Evolutionary conservation across 2,888 invertebrate genomes (phyloP).

Genomic region (Trachelus troglodyta): DNA sequence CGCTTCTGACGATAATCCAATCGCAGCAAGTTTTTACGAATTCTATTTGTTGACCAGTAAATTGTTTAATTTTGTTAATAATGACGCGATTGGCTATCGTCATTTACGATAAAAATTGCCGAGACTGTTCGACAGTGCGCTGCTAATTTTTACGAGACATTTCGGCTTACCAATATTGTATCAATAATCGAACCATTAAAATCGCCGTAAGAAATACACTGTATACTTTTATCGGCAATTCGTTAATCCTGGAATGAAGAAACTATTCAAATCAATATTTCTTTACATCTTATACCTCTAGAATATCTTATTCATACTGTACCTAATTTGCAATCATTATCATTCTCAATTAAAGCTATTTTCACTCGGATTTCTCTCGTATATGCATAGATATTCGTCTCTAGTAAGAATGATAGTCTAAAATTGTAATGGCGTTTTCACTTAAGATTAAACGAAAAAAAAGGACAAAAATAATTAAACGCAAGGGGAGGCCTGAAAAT

Average conservation of each 20-base stretch:
- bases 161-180: slow-evolving; percentile 15
- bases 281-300: neutral
- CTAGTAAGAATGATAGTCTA: neutral
- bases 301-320: neutral
- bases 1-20: neutral
- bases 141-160: neutral
- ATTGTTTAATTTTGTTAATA: slow-evolving; percentile 59
- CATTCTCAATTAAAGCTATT: neutral
- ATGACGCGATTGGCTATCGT: neutral
- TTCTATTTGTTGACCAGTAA: slow-evolving; percentile 57
- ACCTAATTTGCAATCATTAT: neutral
- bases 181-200: slow-evolving; percentile 14
- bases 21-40: slow-evolving; percentile 39
- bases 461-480: neutral
- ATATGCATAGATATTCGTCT: neutral
- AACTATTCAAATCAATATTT: neutral
- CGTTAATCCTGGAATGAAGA: slow-evolving; percentile 9
- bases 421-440: neutral
- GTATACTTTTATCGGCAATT: slow-evolving; percentile 18
- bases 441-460: neutral
- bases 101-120: neutral
- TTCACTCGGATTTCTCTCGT: neutral
- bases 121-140: neutral
- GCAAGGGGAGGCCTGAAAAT: neutral
- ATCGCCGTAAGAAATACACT: slow-evolving; percentile 22